These are phyloP conservation scores for Drosophila trichaetosa DNA, from an alignment of 2,888 invertebrate species.

Conservation along the genomic window DNA sequence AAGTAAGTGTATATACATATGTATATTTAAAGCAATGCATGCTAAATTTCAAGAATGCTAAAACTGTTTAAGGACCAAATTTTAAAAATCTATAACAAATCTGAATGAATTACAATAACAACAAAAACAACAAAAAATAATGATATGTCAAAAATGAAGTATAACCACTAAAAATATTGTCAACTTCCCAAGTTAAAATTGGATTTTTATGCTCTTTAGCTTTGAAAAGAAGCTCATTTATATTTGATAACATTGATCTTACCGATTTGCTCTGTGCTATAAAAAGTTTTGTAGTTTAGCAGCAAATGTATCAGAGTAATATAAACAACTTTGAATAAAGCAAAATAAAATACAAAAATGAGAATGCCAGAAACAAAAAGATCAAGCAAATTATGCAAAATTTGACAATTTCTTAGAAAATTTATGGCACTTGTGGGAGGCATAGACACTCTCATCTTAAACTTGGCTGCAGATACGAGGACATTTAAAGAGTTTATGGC, in stretches of 20 bases:
- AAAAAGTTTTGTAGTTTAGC: slow-evolving; percentile 5
- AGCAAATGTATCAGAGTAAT: background rate
- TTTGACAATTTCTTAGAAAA: slow-evolving; percentile 53
- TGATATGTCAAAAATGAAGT: background rate
- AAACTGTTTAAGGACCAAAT: slow-evolving; percentile 27
- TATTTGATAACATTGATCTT: background rate
- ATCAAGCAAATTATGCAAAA: slow-evolving; percentile 31
- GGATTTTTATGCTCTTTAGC: background rate
- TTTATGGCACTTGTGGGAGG: slow-evolving; percentile 58
- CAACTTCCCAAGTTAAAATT: background rate
- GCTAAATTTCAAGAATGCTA: slow-evolving; percentile 49
- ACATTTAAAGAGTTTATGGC: slow-evolving; percentile 54
- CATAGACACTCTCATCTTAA: slow-evolving; percentile 28
- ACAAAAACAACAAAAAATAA: no score
- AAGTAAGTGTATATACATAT: slow-evolving; percentile 47
- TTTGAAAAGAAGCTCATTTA: background rate
- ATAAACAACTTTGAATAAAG: slow-evolving; percentile 1
- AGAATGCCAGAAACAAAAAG: slow-evolving; percentile 6
- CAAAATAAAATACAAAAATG: background rate
- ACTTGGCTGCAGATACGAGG: slow-evolving; percentile 45
- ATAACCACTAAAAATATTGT: background rate
- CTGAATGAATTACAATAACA: background rate
- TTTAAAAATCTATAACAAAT: slow-evolving; percentile 25
- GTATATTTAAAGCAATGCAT: slow-evolving; percentile 57
- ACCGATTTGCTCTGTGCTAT: background rate